phyloP scores from a whole-genome alignment of 2,113 vertebrate genomes.

The Etia nguti region DNA sequence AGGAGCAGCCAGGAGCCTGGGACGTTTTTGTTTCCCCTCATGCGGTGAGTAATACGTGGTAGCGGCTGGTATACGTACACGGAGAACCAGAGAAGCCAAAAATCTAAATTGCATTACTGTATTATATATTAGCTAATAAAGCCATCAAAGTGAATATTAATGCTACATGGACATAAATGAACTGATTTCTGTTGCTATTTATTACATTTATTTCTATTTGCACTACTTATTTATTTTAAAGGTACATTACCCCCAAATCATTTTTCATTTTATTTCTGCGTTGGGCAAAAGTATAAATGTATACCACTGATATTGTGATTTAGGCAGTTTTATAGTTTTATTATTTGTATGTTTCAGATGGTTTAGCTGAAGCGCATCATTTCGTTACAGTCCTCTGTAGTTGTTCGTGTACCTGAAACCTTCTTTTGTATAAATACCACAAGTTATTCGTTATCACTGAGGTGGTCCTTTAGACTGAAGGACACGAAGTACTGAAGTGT shows the following conservation, averaged over 20 bases:
- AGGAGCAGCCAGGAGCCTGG: not conserved
- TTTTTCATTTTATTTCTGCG: not conserved
- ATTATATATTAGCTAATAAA: not conserved
- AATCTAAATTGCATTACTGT: rapidly evolving
- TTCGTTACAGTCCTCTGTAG: not conserved
- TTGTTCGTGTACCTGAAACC: not conserved
- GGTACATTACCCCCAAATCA: not conserved
- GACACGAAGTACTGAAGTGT: not conserved
- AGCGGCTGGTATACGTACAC: rapidly evolving
- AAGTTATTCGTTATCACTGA: rapidly evolving
- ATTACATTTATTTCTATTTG: rapidly evolving
- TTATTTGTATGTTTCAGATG: not conserved
- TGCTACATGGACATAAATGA: not conserved
- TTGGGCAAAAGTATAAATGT: not conserved
- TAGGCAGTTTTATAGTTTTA: not conserved
- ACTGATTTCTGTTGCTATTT: too few relatives aligned
- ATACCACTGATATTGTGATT: not conserved
- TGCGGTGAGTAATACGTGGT: rapidly evolving
- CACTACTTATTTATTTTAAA: not conserved
- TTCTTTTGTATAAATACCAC: not conserved
- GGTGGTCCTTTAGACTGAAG: not conserved
- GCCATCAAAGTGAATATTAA: not conserved
- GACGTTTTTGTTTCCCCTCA: not conserved
- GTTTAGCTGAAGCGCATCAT: not conserved
- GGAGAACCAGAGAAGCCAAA: not conserved